These are phyloP conservation scores for Delphinapterus leucas DNA, from an alignment of 2,113 vertebrate genomes.

Conservation along the genomic window DNA sequence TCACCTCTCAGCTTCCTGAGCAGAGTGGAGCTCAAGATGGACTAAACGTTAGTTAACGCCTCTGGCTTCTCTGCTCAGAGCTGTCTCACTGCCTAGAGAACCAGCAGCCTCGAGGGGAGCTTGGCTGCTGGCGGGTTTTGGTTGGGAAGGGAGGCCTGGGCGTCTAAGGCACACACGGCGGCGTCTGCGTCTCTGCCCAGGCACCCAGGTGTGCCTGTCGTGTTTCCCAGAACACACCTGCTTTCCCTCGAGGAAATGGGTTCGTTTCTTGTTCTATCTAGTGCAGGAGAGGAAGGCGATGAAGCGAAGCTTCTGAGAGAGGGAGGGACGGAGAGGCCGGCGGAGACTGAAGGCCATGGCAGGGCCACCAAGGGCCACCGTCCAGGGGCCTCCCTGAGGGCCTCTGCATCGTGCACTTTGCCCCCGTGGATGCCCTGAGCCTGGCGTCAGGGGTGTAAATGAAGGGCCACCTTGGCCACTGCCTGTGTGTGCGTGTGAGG, in stretches of 20 bases:
- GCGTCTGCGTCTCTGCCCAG: not conserved
- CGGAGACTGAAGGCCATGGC: not conserved
- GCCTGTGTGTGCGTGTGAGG: not conserved
- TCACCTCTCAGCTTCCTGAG: not conserved
- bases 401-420: not conserved
- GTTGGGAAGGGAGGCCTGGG: not conserved
- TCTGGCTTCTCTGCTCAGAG: not conserved
- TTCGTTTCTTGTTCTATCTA: not conserved
- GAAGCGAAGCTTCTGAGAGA: not conserved
- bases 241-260: not conserved
- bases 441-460: not conserved
- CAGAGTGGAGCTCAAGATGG: not conserved
- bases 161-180: accelerated
- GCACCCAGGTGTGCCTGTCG: accelerated
- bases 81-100: not conserved
- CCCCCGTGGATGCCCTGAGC: not conserved
- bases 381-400: not conserved
- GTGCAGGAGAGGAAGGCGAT: not conserved
- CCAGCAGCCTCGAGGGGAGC: accelerated
- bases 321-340: too few species aligned
- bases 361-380: accelerated
- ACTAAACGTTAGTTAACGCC: not conserved
- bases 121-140: not conserved
- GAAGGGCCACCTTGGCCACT: not conserved
- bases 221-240: not conserved